Percentiles rank a stretch among this genome's conserved stretches.
These are phyloP conservation scores for Epinotia demarniana DNA, from an alignment of 2,888 invertebrate genomes.

Conservation along the genomic window DNA sequence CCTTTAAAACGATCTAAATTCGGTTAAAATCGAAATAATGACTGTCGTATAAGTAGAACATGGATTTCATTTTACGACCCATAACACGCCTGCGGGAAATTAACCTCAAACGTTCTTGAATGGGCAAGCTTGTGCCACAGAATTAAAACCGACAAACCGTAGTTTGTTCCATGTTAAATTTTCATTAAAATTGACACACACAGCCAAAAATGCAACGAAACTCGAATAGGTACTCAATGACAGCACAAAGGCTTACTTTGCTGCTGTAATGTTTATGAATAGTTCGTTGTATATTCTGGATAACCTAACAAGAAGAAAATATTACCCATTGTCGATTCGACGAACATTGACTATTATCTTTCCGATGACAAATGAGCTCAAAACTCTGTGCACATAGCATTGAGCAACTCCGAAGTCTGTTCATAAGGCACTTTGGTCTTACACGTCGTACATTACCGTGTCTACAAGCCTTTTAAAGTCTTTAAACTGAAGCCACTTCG, in stretches of 20 bases:
- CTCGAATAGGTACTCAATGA: slow-evolving; percentile 12
- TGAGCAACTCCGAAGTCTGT: slow-evolving; percentile 50
- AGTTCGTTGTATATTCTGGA: slow-evolving; percentile 48
- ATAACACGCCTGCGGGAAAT: neutral
- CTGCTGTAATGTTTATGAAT: slow-evolving; percentile 38
- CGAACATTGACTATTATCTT: slow-evolving; percentile 71
- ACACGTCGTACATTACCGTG: slow-evolving; percentile 59
- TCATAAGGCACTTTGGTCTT: slow-evolving; percentile 46
- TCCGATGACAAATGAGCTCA: slow-evolving; percentile 74
- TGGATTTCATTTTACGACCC: neutral
- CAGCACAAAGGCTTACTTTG: slow-evolving; percentile 23
- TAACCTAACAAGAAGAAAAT: slow-evolving; percentile 64
- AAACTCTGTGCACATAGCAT: slow-evolving; percentile 62
- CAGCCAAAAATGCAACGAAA: neutral
- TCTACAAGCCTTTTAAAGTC: slow-evolving; percentile 46
- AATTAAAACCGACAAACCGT: neutral
- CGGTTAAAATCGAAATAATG: neutral
- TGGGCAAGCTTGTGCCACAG: neutral
- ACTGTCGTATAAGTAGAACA: neutral
- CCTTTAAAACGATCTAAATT: neutral
- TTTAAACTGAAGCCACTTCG: slow-evolving; percentile 41
- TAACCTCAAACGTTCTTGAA: neutral
- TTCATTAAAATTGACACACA: too few relatives aligned
- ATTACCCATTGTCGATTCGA: slow-evolving; percentile 73
- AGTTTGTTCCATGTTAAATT: neutral